Evolutionary conservation across 2,113 vertebrate species (phyloP).

Genomic region (Sebastes fasciatus): DNA sequence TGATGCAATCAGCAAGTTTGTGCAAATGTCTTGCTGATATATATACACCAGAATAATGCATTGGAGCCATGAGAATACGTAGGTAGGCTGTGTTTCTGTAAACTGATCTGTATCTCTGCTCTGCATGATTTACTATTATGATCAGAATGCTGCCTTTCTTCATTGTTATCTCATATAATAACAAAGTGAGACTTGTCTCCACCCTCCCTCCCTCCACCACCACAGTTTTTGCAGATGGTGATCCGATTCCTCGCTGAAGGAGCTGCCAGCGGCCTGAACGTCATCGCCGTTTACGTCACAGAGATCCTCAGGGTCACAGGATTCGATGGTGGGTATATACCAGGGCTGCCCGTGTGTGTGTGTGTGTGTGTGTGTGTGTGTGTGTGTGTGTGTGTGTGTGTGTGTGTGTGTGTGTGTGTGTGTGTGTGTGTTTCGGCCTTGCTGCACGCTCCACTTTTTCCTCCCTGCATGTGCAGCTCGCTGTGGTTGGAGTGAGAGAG

Average conservation of each 20-base stretch:
- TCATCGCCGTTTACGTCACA: conserved; percentile 83
- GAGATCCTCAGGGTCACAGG: conserved; percentile 84
- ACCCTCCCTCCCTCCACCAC: background rate
- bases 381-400: background rate
- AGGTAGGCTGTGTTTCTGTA: background rate
- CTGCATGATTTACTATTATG: conserved; percentile 25
- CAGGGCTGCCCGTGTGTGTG: background rate
- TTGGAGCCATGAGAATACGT: background rate
- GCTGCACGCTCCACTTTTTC: background rate
- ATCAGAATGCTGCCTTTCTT: conserved; percentile 46
- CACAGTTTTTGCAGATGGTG: conserved; percentile 78
- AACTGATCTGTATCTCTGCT: background rate
- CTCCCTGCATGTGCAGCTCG: background rate
- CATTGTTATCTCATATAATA: conserved; percentile 11
- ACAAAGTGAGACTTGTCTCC: conserved; percentile 21
- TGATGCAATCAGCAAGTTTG: background rate
- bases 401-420: background rate
- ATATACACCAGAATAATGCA: background rate
- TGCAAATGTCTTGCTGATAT: background rate
- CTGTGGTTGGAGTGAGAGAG: background rate
- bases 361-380: background rate
- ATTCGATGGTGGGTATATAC: conserved; percentile 74
- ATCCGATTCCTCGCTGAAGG: conserved; percentile 83
- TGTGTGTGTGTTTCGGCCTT: background rate
- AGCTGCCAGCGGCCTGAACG: conserved; percentile 84